A percentile compares a stretch with the other conserved stretches of the same genome.
These are phyloP conservation scores for Archocentrus centrarchus DNA, from an alignment of 2,113 vertebrate genomes.

Conservation along the genomic window DNA sequence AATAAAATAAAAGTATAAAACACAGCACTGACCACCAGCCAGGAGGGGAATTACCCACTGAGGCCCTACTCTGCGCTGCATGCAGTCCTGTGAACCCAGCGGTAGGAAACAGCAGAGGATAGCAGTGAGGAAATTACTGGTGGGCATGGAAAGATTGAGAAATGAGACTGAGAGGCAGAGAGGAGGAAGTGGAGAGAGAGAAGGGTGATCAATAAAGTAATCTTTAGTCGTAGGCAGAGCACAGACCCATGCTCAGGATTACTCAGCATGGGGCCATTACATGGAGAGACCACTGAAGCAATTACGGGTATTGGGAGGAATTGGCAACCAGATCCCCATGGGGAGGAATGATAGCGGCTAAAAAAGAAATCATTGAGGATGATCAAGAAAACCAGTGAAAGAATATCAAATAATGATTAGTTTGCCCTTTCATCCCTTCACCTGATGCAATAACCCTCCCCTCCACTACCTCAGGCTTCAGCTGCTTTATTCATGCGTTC, in stretches of 20 bases:
- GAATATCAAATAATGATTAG: constrained; percentile 65
- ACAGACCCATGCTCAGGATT: constrained; percentile 50
- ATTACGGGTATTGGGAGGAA: constrained; percentile 73
- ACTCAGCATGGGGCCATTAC: constrained; percentile 72
- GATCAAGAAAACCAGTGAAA: constrained; percentile 16
- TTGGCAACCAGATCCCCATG: constrained; percentile 60
- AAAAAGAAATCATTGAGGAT: constrained; percentile 21
- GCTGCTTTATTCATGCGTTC: constrained; percentile 14
- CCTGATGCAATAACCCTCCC: background rate
- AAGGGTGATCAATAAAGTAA: constrained; percentile 74
- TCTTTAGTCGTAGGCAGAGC: constrained; percentile 69
- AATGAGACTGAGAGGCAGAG: constrained; percentile 29
- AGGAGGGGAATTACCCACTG: constrained; percentile 35
- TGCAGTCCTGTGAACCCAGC: constrained; percentile 41
- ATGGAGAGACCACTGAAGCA: constrained; percentile 69
- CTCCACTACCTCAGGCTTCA: background rate
- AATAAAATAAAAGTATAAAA: constrained; percentile 3
- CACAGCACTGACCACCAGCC: constrained; percentile 9
- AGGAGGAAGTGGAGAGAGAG: background rate
- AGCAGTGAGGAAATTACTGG: constrained; percentile 51
- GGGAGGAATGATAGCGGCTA: constrained; percentile 53
- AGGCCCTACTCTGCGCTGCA: constrained; percentile 32
- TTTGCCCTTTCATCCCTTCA: constrained; percentile 14
- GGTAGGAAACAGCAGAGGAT: constrained; percentile 35
- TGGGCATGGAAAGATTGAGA: constrained; percentile 42